A percentile compares a stretch with the other conserved stretches of the same genome.
Evolutionary conservation across 2,113 vertebrate species (phyloP).

Genomic region (Diadophis punctatus): DNA sequence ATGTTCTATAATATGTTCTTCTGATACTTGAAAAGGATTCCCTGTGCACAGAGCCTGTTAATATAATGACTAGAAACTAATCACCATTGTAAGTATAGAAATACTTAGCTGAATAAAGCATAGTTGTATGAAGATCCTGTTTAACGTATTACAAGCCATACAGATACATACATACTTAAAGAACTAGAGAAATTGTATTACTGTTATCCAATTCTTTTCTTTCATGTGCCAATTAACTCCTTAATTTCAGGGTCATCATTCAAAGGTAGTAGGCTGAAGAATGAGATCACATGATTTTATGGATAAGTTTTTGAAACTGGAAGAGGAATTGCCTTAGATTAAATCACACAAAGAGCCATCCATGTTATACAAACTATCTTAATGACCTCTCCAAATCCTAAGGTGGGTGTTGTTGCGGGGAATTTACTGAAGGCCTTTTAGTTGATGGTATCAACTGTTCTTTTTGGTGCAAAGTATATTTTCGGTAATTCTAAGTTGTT

Average conservation of each 20-base stretch:
- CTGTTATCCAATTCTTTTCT: background rate
- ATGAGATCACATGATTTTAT: background rate
- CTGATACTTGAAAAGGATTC: background rate
- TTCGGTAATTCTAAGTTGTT: background rate
- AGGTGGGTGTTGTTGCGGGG: background rate
- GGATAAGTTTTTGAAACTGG: background rate
- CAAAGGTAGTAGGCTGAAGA: background rate
- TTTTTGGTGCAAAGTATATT: background rate
- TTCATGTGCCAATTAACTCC: background rate
- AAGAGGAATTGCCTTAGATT: background rate
- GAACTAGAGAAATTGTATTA: background rate
- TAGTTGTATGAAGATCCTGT: background rate
- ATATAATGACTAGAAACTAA: background rate
- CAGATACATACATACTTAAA: background rate
- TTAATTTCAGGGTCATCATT: background rate
- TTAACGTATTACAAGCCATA: background rate
- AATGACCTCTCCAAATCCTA: background rate
- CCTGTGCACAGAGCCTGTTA: background rate
- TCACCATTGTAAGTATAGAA: too few species aligned
- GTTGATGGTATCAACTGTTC: background rate
- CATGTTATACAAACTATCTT: background rate
- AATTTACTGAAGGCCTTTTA: background rate
- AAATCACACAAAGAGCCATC: background rate
- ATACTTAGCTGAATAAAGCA: background rate
- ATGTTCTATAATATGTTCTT: background rate